These are phyloP conservation scores for Drosophila limbata DNA, from an alignment of 2,888 invertebrate genomes.

Conservation along the genomic window DNA sequence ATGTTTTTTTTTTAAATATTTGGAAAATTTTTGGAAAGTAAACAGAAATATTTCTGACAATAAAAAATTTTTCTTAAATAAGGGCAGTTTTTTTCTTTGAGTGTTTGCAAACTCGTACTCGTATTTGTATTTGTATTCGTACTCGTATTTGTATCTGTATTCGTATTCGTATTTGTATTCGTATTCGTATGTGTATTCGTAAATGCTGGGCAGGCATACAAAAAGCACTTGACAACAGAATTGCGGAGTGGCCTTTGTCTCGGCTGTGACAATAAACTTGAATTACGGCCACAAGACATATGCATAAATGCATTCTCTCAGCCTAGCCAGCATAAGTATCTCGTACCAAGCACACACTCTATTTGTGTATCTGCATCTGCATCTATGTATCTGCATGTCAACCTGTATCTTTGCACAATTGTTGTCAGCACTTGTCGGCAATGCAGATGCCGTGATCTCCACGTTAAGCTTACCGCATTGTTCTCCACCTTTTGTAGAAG, in stretches of 20 bases:
- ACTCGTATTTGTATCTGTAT: slow-evolving; percentile 1
- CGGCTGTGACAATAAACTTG: slow-evolving; percentile 73
- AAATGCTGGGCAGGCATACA: slow-evolving; percentile 20
- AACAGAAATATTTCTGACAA: too few species aligned
- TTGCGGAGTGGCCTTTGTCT: slow-evolving; percentile 45
- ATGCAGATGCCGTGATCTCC: slow-evolving; percentile 46
- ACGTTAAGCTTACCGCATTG: slow-evolving; percentile 55
- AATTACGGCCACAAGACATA: slow-evolving; percentile 59
- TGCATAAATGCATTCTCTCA: slow-evolving; percentile 53
- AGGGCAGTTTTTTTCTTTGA: neutral
- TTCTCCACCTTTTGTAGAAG: slow-evolving; percentile 16
- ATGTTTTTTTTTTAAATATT: too few species aligned
- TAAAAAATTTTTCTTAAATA: too few species aligned
- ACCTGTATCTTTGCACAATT: slow-evolving; percentile 20
- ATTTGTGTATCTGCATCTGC: slow-evolving; percentile 17
- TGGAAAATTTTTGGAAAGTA: too few species aligned
- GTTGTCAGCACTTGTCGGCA: slow-evolving; percentile 36
- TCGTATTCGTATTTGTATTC: slow-evolving; percentile 4
- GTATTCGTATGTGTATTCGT: slow-evolving; percentile 3
- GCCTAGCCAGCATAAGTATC: slow-evolving; percentile 31
- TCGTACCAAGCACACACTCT: slow-evolving; percentile 11
- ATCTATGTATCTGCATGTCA: slow-evolving; percentile 16
- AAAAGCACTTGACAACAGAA: slow-evolving; percentile 36
- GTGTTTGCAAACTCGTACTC: neutral
- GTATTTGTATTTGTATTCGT: slow-evolving; percentile 9